These are phyloP conservation scores for Temnothorax ravouxi DNA, from an alignment of 2,888 invertebrate species.

Conservation along the genomic window DNA sequence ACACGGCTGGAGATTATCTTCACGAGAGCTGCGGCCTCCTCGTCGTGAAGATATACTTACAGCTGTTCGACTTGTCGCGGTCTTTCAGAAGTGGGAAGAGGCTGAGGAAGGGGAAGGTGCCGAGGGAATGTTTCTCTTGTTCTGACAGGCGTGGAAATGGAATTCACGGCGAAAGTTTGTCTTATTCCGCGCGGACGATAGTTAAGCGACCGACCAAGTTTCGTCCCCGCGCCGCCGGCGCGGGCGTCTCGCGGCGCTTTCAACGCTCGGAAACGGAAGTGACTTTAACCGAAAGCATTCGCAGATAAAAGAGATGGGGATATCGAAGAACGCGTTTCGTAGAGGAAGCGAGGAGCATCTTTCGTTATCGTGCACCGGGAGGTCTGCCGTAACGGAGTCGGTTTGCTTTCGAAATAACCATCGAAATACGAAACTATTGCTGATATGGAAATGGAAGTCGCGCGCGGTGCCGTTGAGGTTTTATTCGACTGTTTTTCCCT, in stretches of 20 bases:
- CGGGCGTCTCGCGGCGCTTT: constrained; percentile 5
- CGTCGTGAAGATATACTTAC: constrained; percentile 56
- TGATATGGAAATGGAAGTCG: constrained; percentile 8
- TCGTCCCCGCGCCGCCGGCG: constrained; percentile 6
- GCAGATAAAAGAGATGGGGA: constrained; percentile 38
- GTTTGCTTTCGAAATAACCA: constrained; percentile 24
- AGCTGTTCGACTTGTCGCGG: constrained; percentile 57
- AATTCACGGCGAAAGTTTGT: constrained; percentile 61
- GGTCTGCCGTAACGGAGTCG: constrained; percentile 36
- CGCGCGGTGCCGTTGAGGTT: constrained; percentile 21
- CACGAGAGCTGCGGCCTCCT: constrained; percentile 21
- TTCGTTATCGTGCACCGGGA: constrained; percentile 28
- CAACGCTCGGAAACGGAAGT: constrained; percentile 49
- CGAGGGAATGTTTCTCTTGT: constrained; percentile 54
- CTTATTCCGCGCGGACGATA: constrained; percentile 49
- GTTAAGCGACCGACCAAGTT: constrained; percentile 60
- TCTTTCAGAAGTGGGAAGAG: constrained; percentile 20
- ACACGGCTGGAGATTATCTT: constrained; percentile 38
- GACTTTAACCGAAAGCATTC: constrained; percentile 42
- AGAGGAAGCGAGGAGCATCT: neutral
- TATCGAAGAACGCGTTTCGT: constrained; percentile 32
- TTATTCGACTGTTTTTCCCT: constrained; percentile 11
- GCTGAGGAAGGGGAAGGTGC: constrained; percentile 23
- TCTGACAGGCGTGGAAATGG: constrained; percentile 59
- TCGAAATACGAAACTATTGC: constrained; percentile 21